Percentiles rank a stretch among this genome's conserved stretches.
Evolutionary conservation across 2,113 vertebrate genomes (phyloP).

Genomic region (Coreoperca whiteheadi): DNA sequence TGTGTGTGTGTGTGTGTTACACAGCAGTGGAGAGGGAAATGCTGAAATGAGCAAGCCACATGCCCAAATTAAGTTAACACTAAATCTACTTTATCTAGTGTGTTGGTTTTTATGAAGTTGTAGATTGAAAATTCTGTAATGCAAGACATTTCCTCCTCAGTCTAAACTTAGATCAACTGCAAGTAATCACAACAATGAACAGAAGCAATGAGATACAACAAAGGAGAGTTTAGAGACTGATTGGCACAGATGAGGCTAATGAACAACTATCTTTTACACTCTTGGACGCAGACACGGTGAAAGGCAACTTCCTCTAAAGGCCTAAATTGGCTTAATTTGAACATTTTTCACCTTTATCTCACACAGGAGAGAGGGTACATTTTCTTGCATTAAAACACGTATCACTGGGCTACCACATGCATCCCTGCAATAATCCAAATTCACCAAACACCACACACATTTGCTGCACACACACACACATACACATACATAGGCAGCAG

Average conservation of each 20-base stretch:
- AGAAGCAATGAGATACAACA: slow-evolving; percentile 45
- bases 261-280: slow-evolving; percentile 54
- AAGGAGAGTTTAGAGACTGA: slow-evolving; percentile 54
- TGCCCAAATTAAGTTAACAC: slow-evolving; percentile 40
- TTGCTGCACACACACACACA: slow-evolving; percentile 65
- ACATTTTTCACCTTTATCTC: slow-evolving; percentile 41
- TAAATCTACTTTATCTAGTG: slow-evolving; percentile 20
- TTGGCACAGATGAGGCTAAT: slow-evolving; percentile 61
- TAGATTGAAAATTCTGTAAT: slow-evolving; percentile 11
- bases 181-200: slow-evolving; percentile 36
- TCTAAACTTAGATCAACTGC: slow-evolving; percentile 24
- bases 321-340: slow-evolving; percentile 44
- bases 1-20: slow-evolving; percentile 10
- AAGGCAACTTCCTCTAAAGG: slow-evolving; percentile 40
- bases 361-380: slow-evolving; percentile 25
- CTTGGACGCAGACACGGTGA: slow-evolving; percentile 18
- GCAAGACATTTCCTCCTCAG: slow-evolving; percentile 5
- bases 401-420: slow-evolving; percentile 64
- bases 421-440: slow-evolving; percentile 43
- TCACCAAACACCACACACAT: slow-evolving; percentile 34
- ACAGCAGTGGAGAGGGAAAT: slow-evolving; percentile 26
- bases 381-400: slow-evolving; percentile 34
- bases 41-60: slow-evolving; percentile 53
- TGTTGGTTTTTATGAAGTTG: slow-evolving; percentile 36
- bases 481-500: slow-evolving; percentile 68